phyloP scores from a whole-genome alignment of 1,140 invertebrate species.

The Drosophila setifemur region DNA sequence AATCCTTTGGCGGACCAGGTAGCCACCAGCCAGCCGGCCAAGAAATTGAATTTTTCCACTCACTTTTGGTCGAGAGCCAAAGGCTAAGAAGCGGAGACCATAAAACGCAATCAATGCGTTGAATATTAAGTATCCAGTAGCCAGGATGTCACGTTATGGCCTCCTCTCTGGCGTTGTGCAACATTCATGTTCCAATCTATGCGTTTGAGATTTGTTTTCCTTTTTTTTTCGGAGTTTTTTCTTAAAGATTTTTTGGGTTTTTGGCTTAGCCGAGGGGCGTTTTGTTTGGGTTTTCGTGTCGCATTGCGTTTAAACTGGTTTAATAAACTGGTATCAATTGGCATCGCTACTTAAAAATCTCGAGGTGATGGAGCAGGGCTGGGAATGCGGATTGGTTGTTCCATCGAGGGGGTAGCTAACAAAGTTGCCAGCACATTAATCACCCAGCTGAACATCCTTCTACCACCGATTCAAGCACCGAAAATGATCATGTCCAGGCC shows the following conservation, averaged over 20 bases:
- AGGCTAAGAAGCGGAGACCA: constrained; percentile 41
- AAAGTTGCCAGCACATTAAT: constrained; percentile 28
- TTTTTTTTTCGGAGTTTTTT: constrained; percentile 8
- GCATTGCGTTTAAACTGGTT: constrained; percentile 49
- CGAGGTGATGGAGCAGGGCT: constrained; percentile 9
- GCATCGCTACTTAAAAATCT: constrained; percentile 28
- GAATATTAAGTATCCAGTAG: constrained; percentile 55
- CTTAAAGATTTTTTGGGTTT: constrained; percentile 6
- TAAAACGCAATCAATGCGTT: constrained; percentile 61
- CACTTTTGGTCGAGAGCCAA: constrained; percentile 42
- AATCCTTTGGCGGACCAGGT: constrained; percentile 68
- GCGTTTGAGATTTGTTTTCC: constrained; percentile 17
- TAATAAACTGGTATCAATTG: constrained; percentile 63
- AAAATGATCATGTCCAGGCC: constrained; percentile 17
- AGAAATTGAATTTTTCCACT: constrained; percentile 30
- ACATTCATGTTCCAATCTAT: constrained; percentile 31
- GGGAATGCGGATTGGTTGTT: constrained; percentile 10
- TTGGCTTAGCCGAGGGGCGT: constrained; percentile 47
- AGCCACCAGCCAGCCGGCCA: too few species aligned
- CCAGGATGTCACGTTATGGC: constrained; percentile 72
- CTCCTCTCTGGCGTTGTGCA: constrained; percentile 58
- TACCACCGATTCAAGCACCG: constrained; percentile 18
- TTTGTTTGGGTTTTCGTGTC: constrained; percentile 42
- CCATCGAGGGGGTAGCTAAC: neutral
- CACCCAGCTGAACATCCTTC: constrained; percentile 62